phyloP scores from a whole-genome alignment of 2,113 vertebrate species.

The Phycodurus eques region DNA sequence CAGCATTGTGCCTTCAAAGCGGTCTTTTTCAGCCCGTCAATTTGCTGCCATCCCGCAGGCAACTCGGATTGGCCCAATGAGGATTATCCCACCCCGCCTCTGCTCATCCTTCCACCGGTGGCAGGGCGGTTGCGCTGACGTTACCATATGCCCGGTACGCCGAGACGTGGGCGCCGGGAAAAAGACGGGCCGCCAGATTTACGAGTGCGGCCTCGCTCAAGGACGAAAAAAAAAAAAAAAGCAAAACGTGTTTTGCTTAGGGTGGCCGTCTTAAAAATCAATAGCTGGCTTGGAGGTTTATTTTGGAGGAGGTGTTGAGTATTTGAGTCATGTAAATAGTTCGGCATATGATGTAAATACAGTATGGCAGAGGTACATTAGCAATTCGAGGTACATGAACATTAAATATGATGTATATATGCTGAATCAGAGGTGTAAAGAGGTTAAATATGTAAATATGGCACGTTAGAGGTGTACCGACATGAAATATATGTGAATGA shows the following conservation, averaged over 20 bases:
- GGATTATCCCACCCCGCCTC: constrained; percentile 61
- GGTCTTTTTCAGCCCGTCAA: constrained; percentile 46
- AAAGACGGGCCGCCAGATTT: constrained; percentile 31
- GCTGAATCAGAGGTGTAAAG: no score
- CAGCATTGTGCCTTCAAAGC: constrained; percentile 22
- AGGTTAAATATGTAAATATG: no score
- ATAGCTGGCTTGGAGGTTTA: neutral
- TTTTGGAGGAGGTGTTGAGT: neutral
- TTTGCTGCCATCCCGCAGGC: constrained; percentile 52
- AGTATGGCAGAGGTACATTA: no score
- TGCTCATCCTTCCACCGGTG: constrained; percentile 46
- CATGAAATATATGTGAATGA: no score
- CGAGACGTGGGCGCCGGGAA: constrained; percentile 19
- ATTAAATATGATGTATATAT: no score
- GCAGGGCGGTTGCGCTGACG: constrained; percentile 18
- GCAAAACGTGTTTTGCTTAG: constrained; percentile 5
- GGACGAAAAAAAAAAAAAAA: constrained; percentile 10
- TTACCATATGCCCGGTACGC: constrained; percentile 19
- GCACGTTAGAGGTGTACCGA: no score
- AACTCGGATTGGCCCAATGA: constrained; percentile 61
- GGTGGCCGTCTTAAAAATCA: constrained; percentile 5
- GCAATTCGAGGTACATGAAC: no score
- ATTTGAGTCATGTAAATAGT: neutral
- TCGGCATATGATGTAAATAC: neutral
- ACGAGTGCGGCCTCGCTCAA: constrained; percentile 10